Evolutionary conservation across 2,113 vertebrate species (phyloP), one percentile per base, ranked within the genome.

Genomic region (Boleophthalmus pectinirostris): DNA sequence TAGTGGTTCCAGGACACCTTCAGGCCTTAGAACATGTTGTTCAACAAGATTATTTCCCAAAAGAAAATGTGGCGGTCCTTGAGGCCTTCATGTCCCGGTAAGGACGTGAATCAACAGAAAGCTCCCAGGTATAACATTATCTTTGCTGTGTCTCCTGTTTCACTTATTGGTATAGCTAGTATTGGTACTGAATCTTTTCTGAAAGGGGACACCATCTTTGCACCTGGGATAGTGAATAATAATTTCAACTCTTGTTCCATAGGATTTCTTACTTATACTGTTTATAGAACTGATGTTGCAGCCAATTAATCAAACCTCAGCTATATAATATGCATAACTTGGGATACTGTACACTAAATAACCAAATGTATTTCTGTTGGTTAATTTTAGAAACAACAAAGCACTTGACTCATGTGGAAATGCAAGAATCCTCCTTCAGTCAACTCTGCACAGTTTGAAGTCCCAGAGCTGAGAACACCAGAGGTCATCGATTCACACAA

Each of bases 31-130:
- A 96, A 80, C 96, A 99, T 45, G 79, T 96, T 11, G 96, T 96
- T n/a, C 94, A 94, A 47, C 97, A 99, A 90, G 94, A 95, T 82
- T 99, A 99, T 83, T 99, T 99, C 87, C 97, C 97, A 24, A 94
- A 93, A 89, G 92, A 95, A 35, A 93, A 94, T 13, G 90, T 92
- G 1, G 93, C 94, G 0, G 92, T 97, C 70, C 94, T 99, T 69
- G 86, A 94, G 5, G 97, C 95, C 13, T 98, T 99, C 82, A 78
- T 99, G 89, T 93, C 94, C 90, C 97, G 97, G 98, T 99, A 93
- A 96, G 96, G 83, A 69, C 81, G 80, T 84, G 81, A 80, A 78
- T 83, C 87, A 86, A 68, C 75, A 80, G 70, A 71, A 69, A 70
- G 70, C 69, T 66, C 65, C 25, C 82, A 90, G 88, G 88, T 90